A percentile compares a stretch with the other conserved stretches of the same genome.
These are phyloP conservation scores for Columba guinea DNA, from an alignment of 2,797 vertebrate species.

Conservation along the genomic window DNA sequence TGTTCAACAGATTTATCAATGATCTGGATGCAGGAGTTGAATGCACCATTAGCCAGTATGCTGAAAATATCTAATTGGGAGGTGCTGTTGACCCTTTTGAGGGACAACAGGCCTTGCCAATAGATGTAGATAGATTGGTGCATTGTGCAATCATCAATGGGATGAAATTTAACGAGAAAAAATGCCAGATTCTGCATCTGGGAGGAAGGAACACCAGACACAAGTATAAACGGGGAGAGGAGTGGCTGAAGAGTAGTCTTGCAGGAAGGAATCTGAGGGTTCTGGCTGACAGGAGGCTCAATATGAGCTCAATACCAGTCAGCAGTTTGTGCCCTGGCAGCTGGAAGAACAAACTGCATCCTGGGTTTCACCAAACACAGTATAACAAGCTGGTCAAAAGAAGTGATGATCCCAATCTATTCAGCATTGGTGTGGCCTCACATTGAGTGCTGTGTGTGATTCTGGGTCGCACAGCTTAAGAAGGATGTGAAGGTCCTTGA, in stretches of 20 bases:
- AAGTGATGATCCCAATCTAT: not conserved
- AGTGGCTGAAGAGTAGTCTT: no score
- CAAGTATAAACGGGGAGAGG: not conserved
- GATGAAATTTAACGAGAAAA: not conserved
- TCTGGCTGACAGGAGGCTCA: not conserved
- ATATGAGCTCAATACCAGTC: accelerated
- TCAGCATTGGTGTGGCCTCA: accelerated
- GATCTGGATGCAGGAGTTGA: not conserved
- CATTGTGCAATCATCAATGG: not conserved
- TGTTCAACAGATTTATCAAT: not conserved
- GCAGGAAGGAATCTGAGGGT: not conserved
- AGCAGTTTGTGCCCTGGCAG: not conserved
- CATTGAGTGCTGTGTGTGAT: not conserved
- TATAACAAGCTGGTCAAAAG: accelerated
- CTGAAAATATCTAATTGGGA: not conserved
- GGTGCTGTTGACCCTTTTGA: not conserved
- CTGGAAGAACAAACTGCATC: accelerated
- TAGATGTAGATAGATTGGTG: no score
- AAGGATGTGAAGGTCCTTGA: not conserved
- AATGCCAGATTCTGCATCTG: not conserved
- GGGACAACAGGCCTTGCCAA: not conserved
- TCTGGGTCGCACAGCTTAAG: not conserved
- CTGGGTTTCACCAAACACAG: not conserved
- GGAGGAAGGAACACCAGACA: accelerated
- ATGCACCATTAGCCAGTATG: not conserved